Conservation (phyloP, 1,140 invertebrate species). For the Lerema accius region DNA sequence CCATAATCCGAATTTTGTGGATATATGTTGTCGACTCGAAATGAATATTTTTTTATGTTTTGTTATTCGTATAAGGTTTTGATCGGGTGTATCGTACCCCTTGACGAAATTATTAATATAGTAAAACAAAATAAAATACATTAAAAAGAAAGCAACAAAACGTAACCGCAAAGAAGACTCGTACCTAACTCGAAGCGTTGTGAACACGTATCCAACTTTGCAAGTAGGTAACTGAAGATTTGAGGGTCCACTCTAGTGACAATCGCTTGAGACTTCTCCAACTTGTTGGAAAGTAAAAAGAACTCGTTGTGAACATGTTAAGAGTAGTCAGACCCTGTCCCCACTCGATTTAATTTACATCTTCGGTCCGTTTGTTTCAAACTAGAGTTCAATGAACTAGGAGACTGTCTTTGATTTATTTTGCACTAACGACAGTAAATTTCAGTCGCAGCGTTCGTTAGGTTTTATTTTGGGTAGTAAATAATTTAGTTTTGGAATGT, state of each 20-base stretch:
- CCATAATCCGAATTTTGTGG: too few species aligned
- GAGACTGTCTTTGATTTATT: slow-evolving; percentile 62
- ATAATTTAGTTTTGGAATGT: too few species aligned
- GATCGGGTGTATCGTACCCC: too few species aligned
- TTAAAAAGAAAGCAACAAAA: too few species aligned
- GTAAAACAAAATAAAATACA: too few species aligned
- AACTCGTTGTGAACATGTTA: slow-evolving; percentile 66
- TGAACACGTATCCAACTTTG: slow-evolving; percentile 55
- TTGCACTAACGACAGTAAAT: slow-evolving; percentile 47
- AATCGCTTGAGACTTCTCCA: slow-evolving; percentile 63
- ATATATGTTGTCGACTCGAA: too few species aligned
- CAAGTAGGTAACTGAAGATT: slow-evolving; percentile 63
- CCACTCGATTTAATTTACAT: slow-evolving; percentile 78
- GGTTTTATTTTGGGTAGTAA: too few species aligned
- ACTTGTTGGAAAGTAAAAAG: slow-evolving; percentile 77
- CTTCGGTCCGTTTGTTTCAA: slow-evolving; percentile 62
- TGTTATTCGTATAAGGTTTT: too few species aligned
- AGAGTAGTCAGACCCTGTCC: slow-evolving; percentile 51
- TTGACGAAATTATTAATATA: too few species aligned
- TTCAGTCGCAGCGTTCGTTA: too few species aligned
- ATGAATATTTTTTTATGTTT: too few species aligned
- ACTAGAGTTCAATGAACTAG: slow-evolving; percentile 65
- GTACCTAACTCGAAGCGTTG: slow-evolving; percentile 20
- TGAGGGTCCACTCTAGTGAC: slow-evolving; percentile 62
- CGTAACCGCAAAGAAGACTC: slow-evolving; percentile 25